Conservation (phyloP, 1,140 invertebrate species). For the Leptopilina boulardi region DNA sequence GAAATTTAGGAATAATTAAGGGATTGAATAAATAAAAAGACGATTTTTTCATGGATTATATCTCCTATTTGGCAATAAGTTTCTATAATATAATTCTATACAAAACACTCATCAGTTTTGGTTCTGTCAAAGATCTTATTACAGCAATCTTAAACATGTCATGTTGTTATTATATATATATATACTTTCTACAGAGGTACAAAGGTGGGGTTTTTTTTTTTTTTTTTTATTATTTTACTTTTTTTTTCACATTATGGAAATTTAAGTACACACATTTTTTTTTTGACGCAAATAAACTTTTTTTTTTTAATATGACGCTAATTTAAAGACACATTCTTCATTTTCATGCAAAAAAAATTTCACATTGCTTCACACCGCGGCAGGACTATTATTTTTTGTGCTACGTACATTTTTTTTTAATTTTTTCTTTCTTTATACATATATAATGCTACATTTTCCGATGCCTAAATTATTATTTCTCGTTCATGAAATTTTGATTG, state of each 20-base stretch:
- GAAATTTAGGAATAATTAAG: conserved; percentile 11
- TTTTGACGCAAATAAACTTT: conserved; percentile 46
- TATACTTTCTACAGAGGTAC: conserved; percentile 61
- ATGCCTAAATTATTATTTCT: background rate
- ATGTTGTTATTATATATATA: conserved; percentile 39
- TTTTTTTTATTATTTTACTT: conserved; percentile 45
- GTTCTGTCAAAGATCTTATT: conserved; percentile 63
- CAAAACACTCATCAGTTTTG: conserved; percentile 71
- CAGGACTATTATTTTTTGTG: conserved; percentile 53
- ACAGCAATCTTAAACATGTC: conserved; percentile 58
- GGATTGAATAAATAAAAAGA: conserved; percentile 33
- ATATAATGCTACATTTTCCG: conserved; percentile 1
- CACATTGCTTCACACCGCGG: conserved; percentile 47
- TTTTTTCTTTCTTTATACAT: conserved; percentile 22
- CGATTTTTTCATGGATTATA: conserved; percentile 53
- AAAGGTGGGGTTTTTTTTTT: no score
- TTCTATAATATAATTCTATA: conserved; percentile 67
- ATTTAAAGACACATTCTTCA: background rate
- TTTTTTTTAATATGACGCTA: conserved; percentile 14
- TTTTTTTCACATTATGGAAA: conserved; percentile 36
- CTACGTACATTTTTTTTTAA: conserved; percentile 39
- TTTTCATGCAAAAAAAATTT: conserved; percentile 8
- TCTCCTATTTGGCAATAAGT: conserved; percentile 70
- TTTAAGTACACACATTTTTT: conserved; percentile 44
- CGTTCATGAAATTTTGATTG: background rate